These are phyloP conservation scores for Petaurus breviceps DNA, from an alignment of 2,113 vertebrate species.

Conservation along the genomic window DNA sequence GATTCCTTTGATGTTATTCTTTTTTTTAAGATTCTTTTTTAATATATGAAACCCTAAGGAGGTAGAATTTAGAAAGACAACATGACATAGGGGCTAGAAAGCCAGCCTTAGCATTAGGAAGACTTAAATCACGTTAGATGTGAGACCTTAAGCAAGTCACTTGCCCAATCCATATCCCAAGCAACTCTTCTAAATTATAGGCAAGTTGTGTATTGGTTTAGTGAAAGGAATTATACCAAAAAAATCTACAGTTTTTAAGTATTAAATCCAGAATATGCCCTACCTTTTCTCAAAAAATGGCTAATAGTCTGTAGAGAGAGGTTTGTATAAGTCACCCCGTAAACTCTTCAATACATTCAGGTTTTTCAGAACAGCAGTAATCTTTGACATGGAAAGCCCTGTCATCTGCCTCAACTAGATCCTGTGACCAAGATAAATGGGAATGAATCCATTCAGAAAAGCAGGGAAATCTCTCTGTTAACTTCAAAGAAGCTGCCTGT, in stretches of 20 bases:
- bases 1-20: constrained; percentile 53
- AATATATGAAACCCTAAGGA: constrained; percentile 11
- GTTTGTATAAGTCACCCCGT: not conserved
- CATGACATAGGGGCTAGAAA: constrained; percentile 16
- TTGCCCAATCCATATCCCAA: not conserved
- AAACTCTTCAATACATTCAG: constrained; percentile 56
- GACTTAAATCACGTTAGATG: not conserved
- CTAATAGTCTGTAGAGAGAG: not conserved
- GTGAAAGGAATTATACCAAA: not conserved
- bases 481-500: constrained; percentile 74
- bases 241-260: not conserved
- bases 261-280: not conserved
- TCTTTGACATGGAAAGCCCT: constrained; percentile 59
- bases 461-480: constrained; percentile 72
- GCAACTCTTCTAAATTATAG: not conserved
- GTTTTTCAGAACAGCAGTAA: constrained; percentile 48
- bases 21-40: not conserved
- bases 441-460: constrained; percentile 58
- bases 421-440: constrained; percentile 63
- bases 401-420: constrained; percentile 30
- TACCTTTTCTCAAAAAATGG: not conserved
- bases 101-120: not conserved
- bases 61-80: not conserved
- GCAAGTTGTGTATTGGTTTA: not conserved
- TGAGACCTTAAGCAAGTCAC: not conserved